phyloP scores from a whole-genome alignment of 2,797 vertebrate species.

The Chromobotia macracanthus region DNA sequence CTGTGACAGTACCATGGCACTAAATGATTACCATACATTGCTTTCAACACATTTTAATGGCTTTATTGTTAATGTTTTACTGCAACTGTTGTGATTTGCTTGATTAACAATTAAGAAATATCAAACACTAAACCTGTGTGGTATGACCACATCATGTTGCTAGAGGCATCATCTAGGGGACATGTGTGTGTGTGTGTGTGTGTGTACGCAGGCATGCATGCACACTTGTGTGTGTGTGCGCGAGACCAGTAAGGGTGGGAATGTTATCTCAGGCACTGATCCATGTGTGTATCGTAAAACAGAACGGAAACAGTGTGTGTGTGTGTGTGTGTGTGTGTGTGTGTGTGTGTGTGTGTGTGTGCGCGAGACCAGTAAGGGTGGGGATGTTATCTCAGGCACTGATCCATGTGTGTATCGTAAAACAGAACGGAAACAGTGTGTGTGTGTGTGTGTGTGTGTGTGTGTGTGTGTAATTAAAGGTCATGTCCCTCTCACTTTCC shows the following conservation, averaged over 20 bases:
- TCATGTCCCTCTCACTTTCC: conserved; percentile 29
- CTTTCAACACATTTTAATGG: too few species aligned
- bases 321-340: too few species aligned
- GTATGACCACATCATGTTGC: conserved; percentile 16
- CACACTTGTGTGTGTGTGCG: too few species aligned
- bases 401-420: conserved; percentile 40
- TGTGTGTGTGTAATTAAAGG: too few species aligned
- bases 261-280: conserved; percentile 46
- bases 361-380: conserved; percentile 19
- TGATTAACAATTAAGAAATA: background rate
- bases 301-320: background rate
- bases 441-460: too few species aligned
- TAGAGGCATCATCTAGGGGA: conserved; percentile 11
- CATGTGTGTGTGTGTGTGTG: too few species aligned
- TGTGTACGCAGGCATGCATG: too few species aligned
- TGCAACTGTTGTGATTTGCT: background rate
- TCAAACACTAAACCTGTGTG: conserved; percentile 3
- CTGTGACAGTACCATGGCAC: too few species aligned
- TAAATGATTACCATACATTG: too few species aligned
- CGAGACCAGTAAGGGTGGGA: conserved; percentile 23
- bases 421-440: conserved; percentile 14
- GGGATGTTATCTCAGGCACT: conserved; percentile 43
- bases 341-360: too few species aligned
- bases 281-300: conserved; percentile 38
- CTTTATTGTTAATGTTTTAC: too few species aligned